Conservation (phyloP, 2,888 invertebrate species). For the Agriopis marginaria region DNA sequence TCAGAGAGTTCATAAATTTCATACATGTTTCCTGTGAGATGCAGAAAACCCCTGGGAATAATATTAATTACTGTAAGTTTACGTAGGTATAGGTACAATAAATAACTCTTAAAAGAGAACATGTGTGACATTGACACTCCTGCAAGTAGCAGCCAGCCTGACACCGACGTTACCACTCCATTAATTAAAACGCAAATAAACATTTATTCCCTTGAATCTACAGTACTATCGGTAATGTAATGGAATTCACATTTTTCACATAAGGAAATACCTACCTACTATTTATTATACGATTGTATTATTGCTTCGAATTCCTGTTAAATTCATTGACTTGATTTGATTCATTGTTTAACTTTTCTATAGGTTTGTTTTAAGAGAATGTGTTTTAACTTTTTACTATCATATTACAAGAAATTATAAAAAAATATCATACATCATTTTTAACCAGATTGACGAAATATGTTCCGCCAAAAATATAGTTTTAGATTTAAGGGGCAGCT, state of each 20-base stretch:
- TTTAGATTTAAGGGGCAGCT: no score
- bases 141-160: slow-evolving; percentile 42
- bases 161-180: slow-evolving; percentile 28
- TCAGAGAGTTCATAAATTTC: not conserved
- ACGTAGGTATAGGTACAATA: not conserved
- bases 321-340: slow-evolving; percentile 15
- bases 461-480: no score
- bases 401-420: not conserved
- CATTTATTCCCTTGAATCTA: slow-evolving; percentile 15
- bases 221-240: slow-evolving; percentile 3
- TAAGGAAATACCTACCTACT: slow-evolving; percentile 14
- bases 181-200: slow-evolving; percentile 33
- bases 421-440: no score
- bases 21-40: not conserved
- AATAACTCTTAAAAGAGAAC: slow-evolving; percentile 17
- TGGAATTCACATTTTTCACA: slow-evolving; percentile 17
- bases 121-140: slow-evolving; percentile 58
- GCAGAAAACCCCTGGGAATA: not conserved
- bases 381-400: not conserved
- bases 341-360: not conserved
- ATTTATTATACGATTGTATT: slow-evolving; percentile 6
- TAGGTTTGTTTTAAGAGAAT: not conserved
- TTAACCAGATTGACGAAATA: no score
- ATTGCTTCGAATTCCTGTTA: slow-evolving; percentile 11
- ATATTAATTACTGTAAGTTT: not conserved